These are phyloP conservation scores for Cuculus canorus DNA, from an alignment of 2,797 vertebrate genomes.

Conservation along the genomic window DNA sequence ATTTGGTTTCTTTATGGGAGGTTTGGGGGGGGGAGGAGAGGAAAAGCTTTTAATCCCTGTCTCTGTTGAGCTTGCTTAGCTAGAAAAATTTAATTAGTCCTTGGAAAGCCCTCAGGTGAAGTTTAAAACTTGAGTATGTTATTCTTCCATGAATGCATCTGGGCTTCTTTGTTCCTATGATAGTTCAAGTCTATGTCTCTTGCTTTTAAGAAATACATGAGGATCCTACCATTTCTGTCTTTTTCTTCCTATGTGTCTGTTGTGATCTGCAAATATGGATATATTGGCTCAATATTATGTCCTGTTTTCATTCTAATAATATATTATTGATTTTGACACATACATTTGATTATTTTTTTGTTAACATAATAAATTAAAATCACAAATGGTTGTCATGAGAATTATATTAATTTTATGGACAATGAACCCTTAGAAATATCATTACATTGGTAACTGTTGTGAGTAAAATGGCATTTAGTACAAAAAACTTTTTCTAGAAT, in stretches of 20 bases:
- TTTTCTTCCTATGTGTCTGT: not conserved
- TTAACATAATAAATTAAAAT: constrained; percentile 16
- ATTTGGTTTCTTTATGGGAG: not conserved
- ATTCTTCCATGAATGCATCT: not conserved
- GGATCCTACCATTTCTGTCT: not conserved
- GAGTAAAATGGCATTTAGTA: not conserved
- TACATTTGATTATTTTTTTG: not conserved
- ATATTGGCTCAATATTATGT: not conserved
- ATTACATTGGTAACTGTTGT: not conserved
- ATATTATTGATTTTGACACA: not conserved
- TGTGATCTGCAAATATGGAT: not conserved
- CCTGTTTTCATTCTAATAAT: not conserved
- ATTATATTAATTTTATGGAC: not conserved
- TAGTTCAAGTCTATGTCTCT: not conserved
- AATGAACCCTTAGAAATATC: not conserved
- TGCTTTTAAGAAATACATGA: not conserved
- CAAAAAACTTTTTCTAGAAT: not conserved
- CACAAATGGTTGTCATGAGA: not conserved
- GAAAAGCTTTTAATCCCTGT: not conserved
- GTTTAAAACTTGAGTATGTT: not conserved
- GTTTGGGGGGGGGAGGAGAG: too few species aligned
- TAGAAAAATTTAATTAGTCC: not conserved
- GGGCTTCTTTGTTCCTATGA: not conserved
- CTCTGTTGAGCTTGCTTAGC: not conserved
- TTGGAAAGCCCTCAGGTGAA: not conserved